Conservation (phyloP, 2,888 invertebrate species). For the Dasypogon diadema region DNA sequence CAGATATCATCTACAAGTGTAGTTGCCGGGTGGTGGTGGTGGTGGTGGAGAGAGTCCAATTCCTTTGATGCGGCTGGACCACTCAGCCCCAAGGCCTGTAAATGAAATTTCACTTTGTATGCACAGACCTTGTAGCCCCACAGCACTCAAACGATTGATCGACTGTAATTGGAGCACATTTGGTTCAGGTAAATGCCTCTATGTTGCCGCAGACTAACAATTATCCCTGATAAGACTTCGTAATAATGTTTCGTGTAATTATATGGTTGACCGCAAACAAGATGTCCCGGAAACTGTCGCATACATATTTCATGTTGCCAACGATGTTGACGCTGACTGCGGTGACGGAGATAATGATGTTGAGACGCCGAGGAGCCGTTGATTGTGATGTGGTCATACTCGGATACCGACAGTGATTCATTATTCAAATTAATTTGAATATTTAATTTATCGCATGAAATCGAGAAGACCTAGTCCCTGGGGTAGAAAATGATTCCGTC, state of each 20-base stretch:
- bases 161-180: conserved; percentile 39
- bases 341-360: neutral
- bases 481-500: too few relatives aligned
- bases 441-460: too few relatives aligned
- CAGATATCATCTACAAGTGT: neutral
- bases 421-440: conserved; percentile 19
- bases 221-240: conserved; percentile 45
- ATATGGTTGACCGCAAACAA: conserved; percentile 36
- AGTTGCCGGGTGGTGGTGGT: too few relatives aligned
- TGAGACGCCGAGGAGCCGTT: conserved; percentile 11
- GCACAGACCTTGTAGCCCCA: neutral
- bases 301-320: conserved; percentile 33
- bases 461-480: too few relatives aligned
- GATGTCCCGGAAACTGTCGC: conserved; percentile 34
- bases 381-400: conserved; percentile 34
- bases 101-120: neutral
- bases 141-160: conserved; percentile 25
- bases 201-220: conserved; percentile 31
- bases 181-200: conserved; percentile 25
- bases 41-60: too few relatives aligned
- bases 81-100: neutral
- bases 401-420: conserved; percentile 14
- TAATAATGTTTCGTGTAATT: conserved; percentile 48
- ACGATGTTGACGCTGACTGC: neutral
- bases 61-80: neutral